Percentiles rank a stretch among this genome's conserved stretches.
Evolutionary conservation across 2,113 vertebrate species (phyloP).

Genomic region (Gavialis gangeticus): DNA sequence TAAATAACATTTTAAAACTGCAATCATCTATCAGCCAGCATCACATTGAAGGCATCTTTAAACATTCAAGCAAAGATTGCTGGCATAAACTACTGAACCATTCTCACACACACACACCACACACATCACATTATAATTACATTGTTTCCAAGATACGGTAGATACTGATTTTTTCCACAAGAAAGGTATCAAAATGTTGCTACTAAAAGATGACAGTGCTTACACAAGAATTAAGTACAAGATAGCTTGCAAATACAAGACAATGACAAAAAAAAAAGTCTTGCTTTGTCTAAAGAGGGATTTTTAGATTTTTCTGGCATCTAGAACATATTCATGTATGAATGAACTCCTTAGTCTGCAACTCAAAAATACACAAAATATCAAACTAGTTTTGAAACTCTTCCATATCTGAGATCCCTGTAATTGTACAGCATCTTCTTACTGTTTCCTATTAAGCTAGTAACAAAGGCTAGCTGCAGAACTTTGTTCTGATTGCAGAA

Average conservation of each 20-base stretch:
- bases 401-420: constrained; percentile 77
- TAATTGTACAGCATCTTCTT: constrained; percentile 75
- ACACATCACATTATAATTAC: constrained; percentile 82
- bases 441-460: constrained; percentile 71
- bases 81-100: constrained; percentile 83
- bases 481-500: constrained; percentile 74
- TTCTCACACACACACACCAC: constrained; percentile 72
- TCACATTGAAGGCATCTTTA: constrained; percentile 88
- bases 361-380: constrained; percentile 80
- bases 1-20: constrained; percentile 85
- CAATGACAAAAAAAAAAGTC: constrained; percentile 80
- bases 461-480: constrained; percentile 75
- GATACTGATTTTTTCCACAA: constrained; percentile 83
- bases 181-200: constrained; percentile 88
- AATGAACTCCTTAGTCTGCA: constrained; percentile 77
- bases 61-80: constrained; percentile 92
- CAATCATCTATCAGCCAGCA: constrained; percentile 87
- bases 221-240: constrained; percentile 87
- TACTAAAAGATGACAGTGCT: constrained; percentile 90
- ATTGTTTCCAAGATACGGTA: constrained; percentile 82
- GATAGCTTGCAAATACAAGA: constrained; percentile 86
- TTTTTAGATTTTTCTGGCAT: constrained; percentile 84
- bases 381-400: constrained; percentile 71
- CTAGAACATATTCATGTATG: constrained; percentile 72
- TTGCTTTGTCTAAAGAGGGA: constrained; percentile 77